Evolutionary conservation across 2,888 invertebrate genomes (phyloP).

Genomic region (Heliconius sara): DNA sequence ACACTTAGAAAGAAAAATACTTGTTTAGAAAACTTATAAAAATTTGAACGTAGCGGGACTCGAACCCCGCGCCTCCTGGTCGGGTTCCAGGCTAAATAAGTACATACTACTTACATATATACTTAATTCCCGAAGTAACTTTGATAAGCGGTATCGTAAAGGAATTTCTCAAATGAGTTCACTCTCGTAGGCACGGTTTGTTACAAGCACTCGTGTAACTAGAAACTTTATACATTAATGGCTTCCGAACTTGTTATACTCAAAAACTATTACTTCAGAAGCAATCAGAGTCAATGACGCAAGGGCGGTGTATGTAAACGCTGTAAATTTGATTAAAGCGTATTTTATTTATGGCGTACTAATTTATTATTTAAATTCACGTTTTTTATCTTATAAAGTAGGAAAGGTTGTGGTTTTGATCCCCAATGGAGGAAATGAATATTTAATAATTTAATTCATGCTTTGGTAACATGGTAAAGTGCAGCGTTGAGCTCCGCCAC

Average conservation of each 20-base stretch:
- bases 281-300: slow-evolving; percentile 32
- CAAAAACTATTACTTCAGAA: slow-evolving; percentile 32
- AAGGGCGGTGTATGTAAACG: not conserved
- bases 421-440: too few relatives aligned
- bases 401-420: too few relatives aligned
- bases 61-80: too few relatives aligned
- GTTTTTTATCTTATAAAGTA: too few relatives aligned
- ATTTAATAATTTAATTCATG: too few relatives aligned
- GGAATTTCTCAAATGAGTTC: slow-evolving; percentile 38
- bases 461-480: too few relatives aligned
- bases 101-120: not conserved
- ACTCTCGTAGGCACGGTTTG: slow-evolving; percentile 35
- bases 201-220: slow-evolving; percentile 35
- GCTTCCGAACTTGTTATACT: slow-evolving; percentile 31
- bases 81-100: too few relatives aligned
- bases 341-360: not conserved
- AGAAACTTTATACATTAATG: slow-evolving; percentile 39
- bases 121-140: slow-evolving; percentile 22
- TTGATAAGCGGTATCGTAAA: slow-evolving; percentile 33
- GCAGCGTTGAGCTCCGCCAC: too few relatives aligned
- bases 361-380: too few relatives aligned
- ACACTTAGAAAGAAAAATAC: too few relatives aligned
- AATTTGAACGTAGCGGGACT: too few relatives aligned
- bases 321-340: slow-evolving; percentile 6
- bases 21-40: too few relatives aligned